Conservation (phyloP, 2,797 vertebrate genomes). For the Staurois parvus region DNA sequence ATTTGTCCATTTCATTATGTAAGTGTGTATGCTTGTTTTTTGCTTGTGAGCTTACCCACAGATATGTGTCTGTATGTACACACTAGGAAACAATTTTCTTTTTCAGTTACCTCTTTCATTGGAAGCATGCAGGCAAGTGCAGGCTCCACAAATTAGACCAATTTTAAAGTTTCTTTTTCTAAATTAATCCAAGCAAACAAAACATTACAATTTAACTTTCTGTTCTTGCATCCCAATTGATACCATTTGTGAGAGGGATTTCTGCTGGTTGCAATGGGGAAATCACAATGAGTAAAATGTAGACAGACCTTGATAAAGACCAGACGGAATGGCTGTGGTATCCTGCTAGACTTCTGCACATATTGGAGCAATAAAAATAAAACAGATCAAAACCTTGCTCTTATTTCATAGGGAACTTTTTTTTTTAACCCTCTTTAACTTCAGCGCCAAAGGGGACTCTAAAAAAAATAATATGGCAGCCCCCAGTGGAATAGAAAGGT, state of each 20-base stretch:
- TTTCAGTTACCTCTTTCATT: constrained; percentile 59
- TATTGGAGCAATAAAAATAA: constrained; percentile 72
- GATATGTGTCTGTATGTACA: neutral
- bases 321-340: constrained; percentile 67
- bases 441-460: constrained; percentile 46
- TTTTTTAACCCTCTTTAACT: constrained; percentile 65
- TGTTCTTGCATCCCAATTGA: constrained; percentile 67
- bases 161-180: constrained; percentile 62
- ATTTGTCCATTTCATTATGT: neutral
- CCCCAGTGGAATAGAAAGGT: constrained; percentile 59
- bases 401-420: constrained; percentile 68
- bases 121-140: constrained; percentile 61
- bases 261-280: constrained; percentile 69
- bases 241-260: constrained; percentile 67
- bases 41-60: neutral
- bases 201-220: constrained; percentile 63
- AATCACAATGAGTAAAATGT: constrained; percentile 69
- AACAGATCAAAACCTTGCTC: constrained; percentile 69
- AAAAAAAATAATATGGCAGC: constrained; percentile 28
- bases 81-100: constrained; percentile 36
- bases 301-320: constrained; percentile 71
- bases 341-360: constrained; percentile 67
- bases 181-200: constrained; percentile 62
- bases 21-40: neutral
- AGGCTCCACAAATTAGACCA: constrained; percentile 58